These are phyloP conservation scores for Ornithorhynchus anatinus DNA, from an alignment of 2,113 vertebrate species.

Conservation along the genomic window DNA sequence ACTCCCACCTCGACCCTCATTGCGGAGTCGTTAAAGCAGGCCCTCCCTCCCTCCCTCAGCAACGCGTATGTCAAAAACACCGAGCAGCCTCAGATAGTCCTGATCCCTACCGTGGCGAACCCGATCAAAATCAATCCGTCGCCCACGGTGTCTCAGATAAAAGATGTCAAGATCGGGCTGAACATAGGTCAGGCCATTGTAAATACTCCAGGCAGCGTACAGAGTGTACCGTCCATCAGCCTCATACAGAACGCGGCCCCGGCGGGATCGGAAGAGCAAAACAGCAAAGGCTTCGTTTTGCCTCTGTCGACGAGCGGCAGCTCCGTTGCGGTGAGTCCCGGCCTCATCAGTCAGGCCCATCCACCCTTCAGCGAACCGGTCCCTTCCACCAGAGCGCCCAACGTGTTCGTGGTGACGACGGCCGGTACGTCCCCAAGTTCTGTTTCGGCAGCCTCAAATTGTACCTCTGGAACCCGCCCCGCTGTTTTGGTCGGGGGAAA, in stretches of 20 bases:
- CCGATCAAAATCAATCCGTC: constrained; percentile 72
- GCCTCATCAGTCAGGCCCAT: constrained; percentile 54
- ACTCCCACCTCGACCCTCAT: constrained; percentile 53
- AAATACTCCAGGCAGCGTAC: constrained; percentile 66
- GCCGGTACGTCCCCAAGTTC: constrained; percentile 53
- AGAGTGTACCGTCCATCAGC: constrained; percentile 71
- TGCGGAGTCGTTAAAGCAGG: constrained; percentile 67
- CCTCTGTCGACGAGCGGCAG: constrained; percentile 50
- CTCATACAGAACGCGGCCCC: constrained; percentile 69
- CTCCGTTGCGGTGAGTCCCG: constrained; percentile 54
- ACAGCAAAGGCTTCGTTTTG: constrained; percentile 5
- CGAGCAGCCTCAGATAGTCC: constrained; percentile 75
- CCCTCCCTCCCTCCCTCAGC: constrained; percentile 53
- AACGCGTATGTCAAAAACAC: constrained; percentile 66
- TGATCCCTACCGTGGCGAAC: constrained; percentile 71
- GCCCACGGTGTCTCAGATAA: constrained; percentile 77
- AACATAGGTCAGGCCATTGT: constrained; percentile 78
- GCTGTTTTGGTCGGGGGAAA: constrained; percentile 60
- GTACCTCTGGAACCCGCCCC: constrained; percentile 34
- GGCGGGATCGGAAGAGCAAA: constrained; percentile 66
- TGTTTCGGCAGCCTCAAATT: constrained; percentile 54
- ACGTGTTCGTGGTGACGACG: constrained; percentile 47
- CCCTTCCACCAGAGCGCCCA: constrained; percentile 55
- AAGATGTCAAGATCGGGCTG: constrained; percentile 80
- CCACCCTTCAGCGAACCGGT: constrained; percentile 54